A percentile compares a stretch with the other conserved stretches of the same genome.
These are phyloP conservation scores for Sycophila texana DNA, from an alignment of 2,888 invertebrate species.

Conservation along the genomic window DNA sequence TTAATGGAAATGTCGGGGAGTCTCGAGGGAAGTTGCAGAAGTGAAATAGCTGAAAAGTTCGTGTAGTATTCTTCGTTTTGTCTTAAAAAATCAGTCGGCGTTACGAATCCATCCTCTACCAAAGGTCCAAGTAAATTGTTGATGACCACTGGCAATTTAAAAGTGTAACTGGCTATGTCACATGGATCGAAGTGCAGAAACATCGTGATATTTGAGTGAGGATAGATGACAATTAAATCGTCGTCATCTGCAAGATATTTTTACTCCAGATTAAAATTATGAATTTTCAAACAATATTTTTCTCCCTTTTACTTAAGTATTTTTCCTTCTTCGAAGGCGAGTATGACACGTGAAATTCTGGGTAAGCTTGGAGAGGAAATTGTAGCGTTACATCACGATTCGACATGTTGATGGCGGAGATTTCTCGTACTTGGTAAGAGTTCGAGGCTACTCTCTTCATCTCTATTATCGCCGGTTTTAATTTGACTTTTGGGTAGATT, in stretches of 20 bases:
- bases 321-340: conserved; percentile 31
- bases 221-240: conserved; percentile 58
- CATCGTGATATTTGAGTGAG: conserved; percentile 66
- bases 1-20: conserved; percentile 60
- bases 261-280: background rate
- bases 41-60: conserved; percentile 20
- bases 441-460: conserved; percentile 75
- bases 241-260: background rate
- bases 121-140: conserved; percentile 79
- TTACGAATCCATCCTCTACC: conserved; percentile 69
- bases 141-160: conserved; percentile 79
- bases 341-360: conserved; percentile 70
- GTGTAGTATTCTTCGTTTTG: conserved; percentile 47
- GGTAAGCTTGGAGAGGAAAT: conserved; percentile 69
- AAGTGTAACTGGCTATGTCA: conserved; percentile 77
- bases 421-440: conserved; percentile 65
- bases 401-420: conserved; percentile 70
- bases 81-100: conserved; percentile 59
- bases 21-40: conserved; percentile 50
- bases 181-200: conserved; percentile 74
- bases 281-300: background rate
- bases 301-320: background rate
- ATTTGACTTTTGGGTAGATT: conserved; percentile 74
- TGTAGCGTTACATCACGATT: conserved; percentile 62
- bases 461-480: conserved; percentile 77